These are phyloP conservation scores for Molanna angustata DNA, from an alignment of 2,888 invertebrate species.

Conservation along the genomic window DNA sequence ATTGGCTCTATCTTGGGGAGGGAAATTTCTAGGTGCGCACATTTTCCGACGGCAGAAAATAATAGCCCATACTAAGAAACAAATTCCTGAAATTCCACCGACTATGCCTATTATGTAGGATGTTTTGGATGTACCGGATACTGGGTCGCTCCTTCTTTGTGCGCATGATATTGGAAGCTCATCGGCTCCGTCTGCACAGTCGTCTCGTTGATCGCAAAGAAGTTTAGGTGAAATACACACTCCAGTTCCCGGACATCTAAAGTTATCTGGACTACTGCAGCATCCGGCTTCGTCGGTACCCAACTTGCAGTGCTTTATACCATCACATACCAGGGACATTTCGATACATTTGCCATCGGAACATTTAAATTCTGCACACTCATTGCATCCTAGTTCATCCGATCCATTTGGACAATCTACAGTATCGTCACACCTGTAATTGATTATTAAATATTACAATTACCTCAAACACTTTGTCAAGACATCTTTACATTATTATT, in stretches of 20 bases:
- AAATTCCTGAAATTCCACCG: conserved; percentile 54
- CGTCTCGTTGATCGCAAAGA: conserved; percentile 73
- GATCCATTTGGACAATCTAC: conserved; percentile 80
- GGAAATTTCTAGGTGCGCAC: conserved; percentile 48
- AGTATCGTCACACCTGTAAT: conserved; percentile 69
- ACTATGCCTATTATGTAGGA: conserved; percentile 57
- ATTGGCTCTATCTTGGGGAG: conserved; percentile 58
- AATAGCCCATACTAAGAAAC: conserved; percentile 49
- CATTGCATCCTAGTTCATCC: conserved; percentile 49
- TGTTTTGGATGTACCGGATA: conserved; percentile 46
- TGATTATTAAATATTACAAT: background rate
- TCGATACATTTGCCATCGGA: conserved; percentile 58
- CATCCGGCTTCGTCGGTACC: conserved; percentile 67
- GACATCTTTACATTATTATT: background rate
- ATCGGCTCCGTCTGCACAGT: conserved; percentile 81
- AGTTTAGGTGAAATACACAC: conserved; percentile 66
- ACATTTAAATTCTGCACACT: conserved; percentile 26
- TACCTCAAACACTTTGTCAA: background rate
- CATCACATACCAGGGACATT: conserved; percentile 59
- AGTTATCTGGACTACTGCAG: conserved; percentile 60
- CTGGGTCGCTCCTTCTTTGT: conserved; percentile 39
- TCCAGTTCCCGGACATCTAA: conserved; percentile 70
- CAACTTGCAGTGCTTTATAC: conserved; percentile 64
- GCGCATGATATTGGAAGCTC: conserved; percentile 67
- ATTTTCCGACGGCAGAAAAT: conserved; percentile 55